Evolutionary conservation across 2,888 invertebrate genomes (phyloP).

Genomic region (Macrophya annulata): DNA sequence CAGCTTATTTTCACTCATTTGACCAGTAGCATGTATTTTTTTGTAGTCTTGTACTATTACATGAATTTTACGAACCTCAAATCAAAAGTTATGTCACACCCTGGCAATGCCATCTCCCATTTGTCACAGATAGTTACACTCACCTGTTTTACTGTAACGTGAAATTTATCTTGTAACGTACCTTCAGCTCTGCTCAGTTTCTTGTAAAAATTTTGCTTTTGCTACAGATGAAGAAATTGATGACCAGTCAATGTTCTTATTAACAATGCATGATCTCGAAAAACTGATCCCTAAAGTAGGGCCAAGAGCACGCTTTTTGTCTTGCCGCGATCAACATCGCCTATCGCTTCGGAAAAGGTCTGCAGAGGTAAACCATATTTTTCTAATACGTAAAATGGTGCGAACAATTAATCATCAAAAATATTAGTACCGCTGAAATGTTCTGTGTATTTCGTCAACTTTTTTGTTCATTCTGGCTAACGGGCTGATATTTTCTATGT

Average conservation of each 20-base stretch:
- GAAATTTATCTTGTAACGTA: not conserved
- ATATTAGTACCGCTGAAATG: no score
- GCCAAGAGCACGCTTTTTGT: slow-evolving; percentile 7
- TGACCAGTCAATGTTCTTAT: not conserved
- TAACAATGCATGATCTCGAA: not conserved
- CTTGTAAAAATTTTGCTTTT: not conserved
- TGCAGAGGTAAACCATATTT: not conserved
- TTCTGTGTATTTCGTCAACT: not conserved
- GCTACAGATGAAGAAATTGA: slow-evolving; percentile 14
- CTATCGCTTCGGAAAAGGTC: not conserved
- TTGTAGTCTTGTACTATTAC: no score
- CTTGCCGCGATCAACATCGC: not conserved
- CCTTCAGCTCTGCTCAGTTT: not conserved
- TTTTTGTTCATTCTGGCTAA: not conserved
- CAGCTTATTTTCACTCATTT: no score
- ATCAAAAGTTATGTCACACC: not conserved
- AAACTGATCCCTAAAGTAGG: slow-evolving; percentile 13
- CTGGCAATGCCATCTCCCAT: not conserved
- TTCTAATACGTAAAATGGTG: not conserved
- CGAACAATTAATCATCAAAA: not conserved
- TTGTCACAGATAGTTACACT: not conserved
- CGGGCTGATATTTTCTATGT: not conserved
- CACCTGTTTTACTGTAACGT: not conserved
- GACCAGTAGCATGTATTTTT: no score
- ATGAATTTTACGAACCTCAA: not conserved